Conservation (phyloP, 2,888 invertebrate genomes). For the Euzetes globulus region DNA sequence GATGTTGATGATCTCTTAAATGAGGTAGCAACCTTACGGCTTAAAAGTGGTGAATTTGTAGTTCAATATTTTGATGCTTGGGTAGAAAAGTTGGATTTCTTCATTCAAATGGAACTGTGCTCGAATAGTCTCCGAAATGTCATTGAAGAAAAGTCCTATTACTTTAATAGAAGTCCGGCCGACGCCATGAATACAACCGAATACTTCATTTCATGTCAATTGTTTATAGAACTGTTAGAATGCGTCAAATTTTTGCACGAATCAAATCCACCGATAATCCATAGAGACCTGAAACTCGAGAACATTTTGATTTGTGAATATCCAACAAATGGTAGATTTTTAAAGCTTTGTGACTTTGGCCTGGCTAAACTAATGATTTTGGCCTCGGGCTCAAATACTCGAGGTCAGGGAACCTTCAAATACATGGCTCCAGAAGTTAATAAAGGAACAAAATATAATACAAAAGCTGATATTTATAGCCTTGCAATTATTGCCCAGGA, state of each 20-base stretch:
- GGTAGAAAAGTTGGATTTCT: background rate
- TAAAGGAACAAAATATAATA: too few relatives aligned
- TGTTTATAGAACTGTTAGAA: background rate
- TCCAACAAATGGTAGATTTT: background rate
- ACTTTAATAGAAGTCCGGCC: background rate
- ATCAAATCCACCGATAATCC: background rate
- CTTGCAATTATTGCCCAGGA: background rate
- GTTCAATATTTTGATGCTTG: background rate
- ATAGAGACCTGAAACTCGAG: background rate
- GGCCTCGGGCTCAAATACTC: too few relatives aligned
- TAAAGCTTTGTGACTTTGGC: background rate
- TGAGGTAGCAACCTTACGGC: too few relatives aligned
- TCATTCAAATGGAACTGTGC: background rate
- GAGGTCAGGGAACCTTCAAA: background rate
- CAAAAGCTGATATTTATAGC: background rate
- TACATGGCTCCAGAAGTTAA: background rate
- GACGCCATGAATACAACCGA: background rate
- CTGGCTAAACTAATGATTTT: background rate
- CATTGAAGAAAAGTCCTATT: background rate
- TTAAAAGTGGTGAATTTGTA: too few relatives aligned
- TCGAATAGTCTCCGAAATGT: background rate
- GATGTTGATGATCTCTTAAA: too few relatives aligned
- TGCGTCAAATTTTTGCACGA: background rate
- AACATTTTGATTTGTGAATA: background rate
- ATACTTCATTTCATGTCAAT: background rate